Evolutionary conservation across 37 sponge, comb jelly and placozoan genomes (phyloP), one percentile per base, ranked within the genome.

Genomic region (Ephydatia muelleri): DNA sequence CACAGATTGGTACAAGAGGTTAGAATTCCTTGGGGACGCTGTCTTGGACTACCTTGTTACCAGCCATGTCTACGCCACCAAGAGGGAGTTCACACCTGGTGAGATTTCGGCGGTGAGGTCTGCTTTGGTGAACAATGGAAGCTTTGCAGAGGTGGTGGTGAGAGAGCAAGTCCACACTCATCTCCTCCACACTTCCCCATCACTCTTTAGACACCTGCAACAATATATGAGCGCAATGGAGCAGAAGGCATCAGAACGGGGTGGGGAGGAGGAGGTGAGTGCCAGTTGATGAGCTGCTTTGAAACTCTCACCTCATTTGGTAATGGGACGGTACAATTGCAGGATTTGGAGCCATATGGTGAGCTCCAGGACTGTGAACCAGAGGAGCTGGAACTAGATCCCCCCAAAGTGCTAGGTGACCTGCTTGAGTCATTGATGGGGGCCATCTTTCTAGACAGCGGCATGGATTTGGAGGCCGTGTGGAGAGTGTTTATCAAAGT

Each of bases 21-120:
- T 99, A 73, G 99, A 99, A 86, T 99, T 99, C 49, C 89, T 99
- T 0, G 99, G 99, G 8, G 99, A 99, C 81, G 99, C 99, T 16
- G 83, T 99, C 13, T 82, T 99, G 25, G 97, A 99, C 77, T 97
- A 93, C 39, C 86, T 99, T 39, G 84, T 95, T 65, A 93, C 92
- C 5, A 79, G 76, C 29, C 84, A 92, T 70, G 90, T 93, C 72
- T 99, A 95, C 87, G 67, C 68, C 3, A 75, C 75, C 57, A 85
- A 90, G 38, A 88, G 90, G 22, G 0, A 84, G 25, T 92, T 83
- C 39, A 47, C 69, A 23, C 97, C 96, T 11, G 99, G 96, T 3
- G 79, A 99, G 68, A 90, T 99, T 28, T 88, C 92, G 1, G 84
- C 75, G 16, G 86, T 97, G 80, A 83, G 94, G 32, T 84, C 95